Conservation (phyloP, 2,888 invertebrate species). For the Torymus aiolomorphi region DNA sequence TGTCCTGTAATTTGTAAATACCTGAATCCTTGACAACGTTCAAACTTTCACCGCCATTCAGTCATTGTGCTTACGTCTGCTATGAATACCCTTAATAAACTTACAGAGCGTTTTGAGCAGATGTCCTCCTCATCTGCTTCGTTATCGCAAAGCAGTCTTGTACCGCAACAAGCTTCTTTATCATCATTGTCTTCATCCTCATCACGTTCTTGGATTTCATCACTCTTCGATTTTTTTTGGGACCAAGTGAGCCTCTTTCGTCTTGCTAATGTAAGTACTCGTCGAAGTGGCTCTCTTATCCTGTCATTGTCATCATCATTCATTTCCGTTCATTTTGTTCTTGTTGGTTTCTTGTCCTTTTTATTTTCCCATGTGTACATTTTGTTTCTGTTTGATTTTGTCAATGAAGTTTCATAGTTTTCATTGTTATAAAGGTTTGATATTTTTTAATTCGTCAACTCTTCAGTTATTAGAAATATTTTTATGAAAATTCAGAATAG, state of each 20-base stretch:
- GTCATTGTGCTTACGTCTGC: slow-evolving; percentile 34
- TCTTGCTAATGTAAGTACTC: slow-evolving; percentile 71
- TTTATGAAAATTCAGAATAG: too few species aligned
- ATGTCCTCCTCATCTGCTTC: slow-evolving; percentile 70
- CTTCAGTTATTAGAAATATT: too few species aligned
- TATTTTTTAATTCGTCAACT: too few species aligned
- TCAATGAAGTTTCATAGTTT: slow-evolving; percentile 14
- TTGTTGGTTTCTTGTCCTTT: background rate
- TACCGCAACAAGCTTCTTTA: slow-evolving; percentile 66
- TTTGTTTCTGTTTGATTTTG: slow-evolving; percentile 21
- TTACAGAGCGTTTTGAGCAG: slow-evolving; percentile 73
- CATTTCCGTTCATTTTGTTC: background rate
- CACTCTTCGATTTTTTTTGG: slow-evolving; percentile 75
- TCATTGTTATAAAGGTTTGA: background rate
- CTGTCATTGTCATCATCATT: slow-evolving; percentile 26
- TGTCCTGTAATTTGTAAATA: background rate
- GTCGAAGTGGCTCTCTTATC: slow-evolving; percentile 50
- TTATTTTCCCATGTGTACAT: slow-evolving; percentile 47
- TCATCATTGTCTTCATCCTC: slow-evolving; percentile 67
- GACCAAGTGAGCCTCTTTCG: slow-evolving; percentile 75
- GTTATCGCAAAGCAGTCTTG: slow-evolving; percentile 73
- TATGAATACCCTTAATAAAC: slow-evolving; percentile 38
- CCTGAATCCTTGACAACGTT: background rate
- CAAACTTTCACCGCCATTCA: slow-evolving; percentile 4
- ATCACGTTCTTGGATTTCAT: slow-evolving; percentile 73